Evolutionary conservation across 2,113 vertebrate genomes (phyloP), one percentile per base, ranked within the genome.

Genomic region (Toxostoma redivivum): DNA sequence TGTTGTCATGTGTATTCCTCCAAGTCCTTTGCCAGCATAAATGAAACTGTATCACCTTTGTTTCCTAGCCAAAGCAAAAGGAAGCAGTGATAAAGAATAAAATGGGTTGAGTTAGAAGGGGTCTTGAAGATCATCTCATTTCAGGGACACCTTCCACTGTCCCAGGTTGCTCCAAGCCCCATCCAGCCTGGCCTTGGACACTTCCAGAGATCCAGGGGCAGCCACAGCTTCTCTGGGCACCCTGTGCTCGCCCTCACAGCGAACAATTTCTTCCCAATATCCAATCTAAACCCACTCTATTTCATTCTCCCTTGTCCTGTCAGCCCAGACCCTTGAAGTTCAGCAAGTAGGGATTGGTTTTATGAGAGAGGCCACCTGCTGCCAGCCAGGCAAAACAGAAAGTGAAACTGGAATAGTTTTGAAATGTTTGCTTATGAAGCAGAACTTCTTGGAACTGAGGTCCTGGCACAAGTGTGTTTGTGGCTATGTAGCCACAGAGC

Each of bases 111-210:
- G 9, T 60, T 66, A 25, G 58, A 53, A 40, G 17, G 28, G 20
- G 19, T 58, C 20, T 40, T 65, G 40, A 72, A 53, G 30, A 58
- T 40, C 45, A 35, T 40, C 38, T 58, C 0, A 0, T n/a, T 58
- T 70, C 8, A 85, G 38, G 38, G 66, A 35, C 51, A 66, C 30
- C 10, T 79, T 10, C 45, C n/a, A 27, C 38, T 15, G 0, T 2
- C 18, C 53, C 51, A 60, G n/a, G 5, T 0, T 66, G 12, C 38
- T 66, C 38, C n/a, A 66, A 58, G 57, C 30, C 24, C 21, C 0
- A 0, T 35, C 0, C 38, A 79, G 0, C 66, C 51, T 66, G n/a
- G 58, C 25, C n/a, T 80, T 47, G 25, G 30, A 4, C 38, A 33
- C 15, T 60, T 0, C 21, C 53, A 66, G 60, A 25, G 38, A 47